phyloP scores from a whole-genome alignment of 2,797 vertebrate genomes.

The Mormyrops attenuatus region DNA sequence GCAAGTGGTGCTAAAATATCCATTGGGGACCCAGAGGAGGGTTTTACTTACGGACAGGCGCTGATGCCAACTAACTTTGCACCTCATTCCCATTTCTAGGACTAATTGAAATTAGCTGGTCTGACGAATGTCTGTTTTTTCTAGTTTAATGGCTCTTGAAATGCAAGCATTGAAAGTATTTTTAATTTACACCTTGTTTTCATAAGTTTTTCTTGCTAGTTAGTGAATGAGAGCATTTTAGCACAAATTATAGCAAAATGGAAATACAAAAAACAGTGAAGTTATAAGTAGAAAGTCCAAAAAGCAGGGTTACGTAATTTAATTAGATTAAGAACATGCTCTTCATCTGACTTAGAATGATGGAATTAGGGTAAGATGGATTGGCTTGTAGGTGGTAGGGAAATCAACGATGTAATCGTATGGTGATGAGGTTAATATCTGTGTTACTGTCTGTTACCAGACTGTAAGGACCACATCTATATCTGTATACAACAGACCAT shows the following conservation, averaged over 20 bases:
- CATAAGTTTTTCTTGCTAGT: background rate
- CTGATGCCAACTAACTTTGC: background rate
- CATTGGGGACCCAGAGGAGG: background rate
- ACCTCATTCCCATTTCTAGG: background rate
- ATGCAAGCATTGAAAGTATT: background rate
- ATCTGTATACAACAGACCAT: slow-evolving; percentile 15
- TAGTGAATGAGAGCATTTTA: background rate
- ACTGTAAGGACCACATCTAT: background rate
- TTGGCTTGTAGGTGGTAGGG: background rate
- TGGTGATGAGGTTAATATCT: background rate
- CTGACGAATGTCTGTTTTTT: background rate
- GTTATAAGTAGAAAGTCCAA: background rate
- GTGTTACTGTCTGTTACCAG: slow-evolving; percentile 9
- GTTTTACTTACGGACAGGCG: background rate
- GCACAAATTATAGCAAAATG: background rate
- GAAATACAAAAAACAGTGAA: background rate
- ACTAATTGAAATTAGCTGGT: background rate
- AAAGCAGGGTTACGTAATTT: background rate
- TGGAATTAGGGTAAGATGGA: background rate
- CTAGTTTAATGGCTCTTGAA: background rate
- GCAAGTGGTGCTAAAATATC: background rate
- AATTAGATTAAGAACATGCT: slow-evolving; percentile 11
- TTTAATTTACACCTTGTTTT: background rate
- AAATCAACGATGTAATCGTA: background rate
- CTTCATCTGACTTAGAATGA: background rate